These are phyloP conservation scores for Spermophilus dauricus DNA, from an alignment of 2,113 vertebrate species.

Conservation along the genomic window DNA sequence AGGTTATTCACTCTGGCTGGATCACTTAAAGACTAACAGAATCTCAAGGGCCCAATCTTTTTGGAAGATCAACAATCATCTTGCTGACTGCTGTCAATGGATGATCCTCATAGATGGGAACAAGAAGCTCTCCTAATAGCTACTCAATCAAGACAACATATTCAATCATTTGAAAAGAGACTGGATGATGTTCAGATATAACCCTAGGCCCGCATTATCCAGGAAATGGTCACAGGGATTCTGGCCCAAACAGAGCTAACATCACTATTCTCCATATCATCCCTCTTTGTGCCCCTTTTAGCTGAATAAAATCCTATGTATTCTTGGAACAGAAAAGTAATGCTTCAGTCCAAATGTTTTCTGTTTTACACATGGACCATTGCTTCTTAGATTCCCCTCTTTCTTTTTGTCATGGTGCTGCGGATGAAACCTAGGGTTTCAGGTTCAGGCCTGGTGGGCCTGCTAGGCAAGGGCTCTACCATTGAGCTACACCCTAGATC, in stretches of 20 bases:
- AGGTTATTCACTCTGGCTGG: not conserved
- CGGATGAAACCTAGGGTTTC: not conserved
- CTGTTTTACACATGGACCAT: not conserved
- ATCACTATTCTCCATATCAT: not conserved
- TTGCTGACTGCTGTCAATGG: not conserved
- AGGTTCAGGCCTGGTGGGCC: not conserved
- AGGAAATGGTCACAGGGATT: not conserved
- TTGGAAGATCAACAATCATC: not conserved
- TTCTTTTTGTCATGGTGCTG: not conserved
- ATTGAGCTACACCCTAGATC: not conserved
- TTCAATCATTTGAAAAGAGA: not conserved
- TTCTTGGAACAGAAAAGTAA: not conserved
- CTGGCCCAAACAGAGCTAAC: not conserved
- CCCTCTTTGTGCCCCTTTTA: not conserved
- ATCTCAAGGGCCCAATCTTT: not conserved
- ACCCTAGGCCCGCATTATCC: no score
- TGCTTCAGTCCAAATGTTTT: not conserved
- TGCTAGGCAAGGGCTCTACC: not conserved
- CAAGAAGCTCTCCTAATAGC: not conserved
- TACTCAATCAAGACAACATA: not conserved
- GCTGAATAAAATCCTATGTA: not conserved
- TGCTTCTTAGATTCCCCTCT: not conserved
- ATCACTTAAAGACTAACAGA: constrained; percentile 1
- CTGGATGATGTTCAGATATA: not conserved
- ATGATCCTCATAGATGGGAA: not conserved